Evolutionary conservation across 2,113 vertebrate species (phyloP).

Genomic region (Callionymus lyra): DNA sequence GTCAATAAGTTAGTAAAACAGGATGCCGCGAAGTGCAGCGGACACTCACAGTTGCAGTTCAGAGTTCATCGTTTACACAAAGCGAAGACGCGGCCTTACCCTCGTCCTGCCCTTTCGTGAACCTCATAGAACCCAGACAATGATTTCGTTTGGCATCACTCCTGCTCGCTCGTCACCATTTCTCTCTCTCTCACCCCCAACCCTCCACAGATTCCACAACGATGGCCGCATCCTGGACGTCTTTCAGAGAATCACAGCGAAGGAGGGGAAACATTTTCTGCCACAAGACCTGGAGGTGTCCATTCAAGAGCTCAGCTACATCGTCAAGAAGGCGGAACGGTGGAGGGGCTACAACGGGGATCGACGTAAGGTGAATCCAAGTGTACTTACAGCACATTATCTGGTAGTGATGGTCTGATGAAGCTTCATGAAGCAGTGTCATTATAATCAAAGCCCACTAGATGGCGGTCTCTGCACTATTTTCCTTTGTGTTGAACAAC

Average conservation of each 20-base stretch:
- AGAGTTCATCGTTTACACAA: constrained; percentile 7
- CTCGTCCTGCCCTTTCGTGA: constrained; percentile 8
- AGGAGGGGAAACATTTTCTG: constrained; percentile 74
- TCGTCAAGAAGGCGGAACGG: constrained; percentile 81
- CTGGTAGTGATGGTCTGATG: not conserved
- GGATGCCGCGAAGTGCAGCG: constrained; percentile 13
- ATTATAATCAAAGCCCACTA: no score
- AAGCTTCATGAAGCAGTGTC: no score
- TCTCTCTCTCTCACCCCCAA: constrained; percentile 9
- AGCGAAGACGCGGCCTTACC: constrained; percentile 1
- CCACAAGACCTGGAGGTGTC: constrained; percentile 85
- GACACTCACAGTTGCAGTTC: constrained; percentile 7
- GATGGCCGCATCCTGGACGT: constrained; percentile 77
- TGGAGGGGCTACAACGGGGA: constrained; percentile 85
- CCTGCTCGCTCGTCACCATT: not conserved
- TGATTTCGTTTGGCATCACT: constrained; percentile 12
- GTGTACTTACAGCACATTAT: not conserved
- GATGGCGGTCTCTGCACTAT: no score
- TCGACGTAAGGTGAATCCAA: constrained; percentile 72
- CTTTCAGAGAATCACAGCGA: constrained; percentile 70
- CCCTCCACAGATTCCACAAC: constrained; percentile 66
- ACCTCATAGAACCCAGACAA: constrained; percentile 7
- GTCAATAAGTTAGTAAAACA: constrained; percentile 15
- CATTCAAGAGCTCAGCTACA: constrained; percentile 80
- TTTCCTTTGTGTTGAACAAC: no score